Percentiles rank a stretch among this genome's conserved stretches.
phyloP scores from a whole-genome alignment of 2,888 invertebrate species.

The Drosophila macrospina region DNA sequence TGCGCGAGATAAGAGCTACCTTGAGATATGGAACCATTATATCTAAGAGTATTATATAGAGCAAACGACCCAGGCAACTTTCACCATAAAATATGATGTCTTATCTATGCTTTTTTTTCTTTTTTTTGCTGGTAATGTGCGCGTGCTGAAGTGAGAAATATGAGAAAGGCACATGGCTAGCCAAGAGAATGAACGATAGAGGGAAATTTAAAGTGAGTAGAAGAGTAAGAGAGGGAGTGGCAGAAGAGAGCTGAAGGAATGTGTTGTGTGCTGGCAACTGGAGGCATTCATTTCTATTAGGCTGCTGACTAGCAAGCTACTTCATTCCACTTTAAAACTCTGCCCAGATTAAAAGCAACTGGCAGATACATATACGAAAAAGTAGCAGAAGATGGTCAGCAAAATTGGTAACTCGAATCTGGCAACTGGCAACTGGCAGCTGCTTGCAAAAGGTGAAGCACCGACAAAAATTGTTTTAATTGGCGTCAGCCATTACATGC shows the following conservation, averaged over 20 bases:
- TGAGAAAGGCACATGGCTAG: constrained; percentile 66
- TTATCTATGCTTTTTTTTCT: constrained; percentile 53
- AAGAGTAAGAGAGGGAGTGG: constrained; percentile 4
- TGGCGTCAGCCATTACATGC: constrained; percentile 78
- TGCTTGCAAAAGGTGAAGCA: constrained; percentile 40
- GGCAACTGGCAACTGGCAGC: constrained; percentile 24
- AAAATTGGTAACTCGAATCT: constrained; percentile 22
- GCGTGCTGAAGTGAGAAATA: constrained; percentile 77
- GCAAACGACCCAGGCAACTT: constrained; percentile 47
- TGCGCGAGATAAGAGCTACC: constrained; percentile 48
- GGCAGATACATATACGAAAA: not conserved
- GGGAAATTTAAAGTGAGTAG: constrained; percentile 1
- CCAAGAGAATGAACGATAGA: constrained; percentile 5
- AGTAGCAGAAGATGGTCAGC: not conserved
- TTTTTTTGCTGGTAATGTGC: constrained; percentile 40
- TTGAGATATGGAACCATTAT: constrained; percentile 44
- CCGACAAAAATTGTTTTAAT: constrained; percentile 74
- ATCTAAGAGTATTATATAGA: constrained; percentile 36
- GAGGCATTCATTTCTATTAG: constrained; percentile 28
- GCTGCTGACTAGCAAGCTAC: constrained; percentile 28
- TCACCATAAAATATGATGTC: constrained; percentile 72
- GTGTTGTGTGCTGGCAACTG: constrained; percentile 30
- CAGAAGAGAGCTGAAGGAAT: constrained; percentile 8
- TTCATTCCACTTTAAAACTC: constrained; percentile 56
- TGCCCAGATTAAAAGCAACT: constrained; percentile 47